A percentile compares a stretch with the other conserved stretches of the same genome.
These are phyloP conservation scores for Psilopogon haemacephalus DNA, from an alignment of 2,113 vertebrate genomes.

Conservation along the genomic window DNA sequence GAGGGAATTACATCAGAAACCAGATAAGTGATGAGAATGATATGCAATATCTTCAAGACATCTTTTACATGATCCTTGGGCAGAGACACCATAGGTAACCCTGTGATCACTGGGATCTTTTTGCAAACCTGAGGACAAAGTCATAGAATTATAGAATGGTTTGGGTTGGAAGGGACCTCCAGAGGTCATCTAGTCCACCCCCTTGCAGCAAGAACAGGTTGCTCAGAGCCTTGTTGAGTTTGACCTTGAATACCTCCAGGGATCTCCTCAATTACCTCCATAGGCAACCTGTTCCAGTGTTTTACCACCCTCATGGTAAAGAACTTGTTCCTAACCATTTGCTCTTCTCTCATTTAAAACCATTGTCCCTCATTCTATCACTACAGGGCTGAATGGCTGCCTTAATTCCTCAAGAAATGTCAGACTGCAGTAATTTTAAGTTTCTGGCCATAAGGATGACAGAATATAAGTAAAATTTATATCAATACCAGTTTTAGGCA, in stretches of 20 bases:
- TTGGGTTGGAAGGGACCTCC: too few species aligned
- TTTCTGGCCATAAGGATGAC: background rate
- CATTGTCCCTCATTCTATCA: too few species aligned
- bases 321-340: too few species aligned
- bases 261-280: too few species aligned
- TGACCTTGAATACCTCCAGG: too few species aligned
- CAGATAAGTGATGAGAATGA: background rate
- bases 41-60: background rate
- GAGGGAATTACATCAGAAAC: background rate
- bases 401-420: background rate
- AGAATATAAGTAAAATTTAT: background rate
- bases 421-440: background rate
- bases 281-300: too few species aligned
- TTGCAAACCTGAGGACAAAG: background rate
- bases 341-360: too few species aligned
- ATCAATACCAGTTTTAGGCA: background rate
- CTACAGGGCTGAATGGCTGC: background rate
- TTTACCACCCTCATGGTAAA: too few species aligned
- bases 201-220: too few species aligned
- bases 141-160: too few species aligned
- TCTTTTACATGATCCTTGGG: background rate
- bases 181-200: too few species aligned
- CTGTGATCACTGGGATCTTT: background rate
- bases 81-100: fast-evolving
- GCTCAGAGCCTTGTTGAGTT: too few species aligned